Evolutionary conservation across 2,888 invertebrate genomes (phyloP), one percentile per base, ranked within the genome.

Genomic region (Yponomeuta evonymella): DNA sequence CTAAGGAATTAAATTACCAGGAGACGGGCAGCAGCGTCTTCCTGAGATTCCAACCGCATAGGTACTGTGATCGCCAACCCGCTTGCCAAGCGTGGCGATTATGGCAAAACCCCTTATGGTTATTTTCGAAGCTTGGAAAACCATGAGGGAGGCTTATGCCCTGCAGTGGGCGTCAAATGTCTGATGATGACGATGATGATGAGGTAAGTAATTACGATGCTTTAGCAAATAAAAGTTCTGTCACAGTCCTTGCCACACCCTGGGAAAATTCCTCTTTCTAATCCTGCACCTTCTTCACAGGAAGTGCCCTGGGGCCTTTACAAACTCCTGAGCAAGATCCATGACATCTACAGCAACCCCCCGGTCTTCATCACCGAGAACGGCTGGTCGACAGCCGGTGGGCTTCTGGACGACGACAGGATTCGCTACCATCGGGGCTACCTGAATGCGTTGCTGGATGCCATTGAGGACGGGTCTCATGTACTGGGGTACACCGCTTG

Each of bases 261-360:
- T 5, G 15, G 15, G 15, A 15, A 15, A 58, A 58, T 15, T 5
- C 33, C 33, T 33, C 33, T 33, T 5, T 15, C 51, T 12, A 69
- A 69, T 23, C 23, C 23, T 10, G 58, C 30, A 72, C 48, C 30
- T 69, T 77, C 79, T 69, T 77, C 79, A 0, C 76, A 91, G 93
- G 90, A 93, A 72, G 93, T 93, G 1, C 94, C 95, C 0, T 93
- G 93, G 92, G 95, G 94, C 0, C 91, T 95, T 73, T 81, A 86
- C 73, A 94, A 94, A 74, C 73, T 94, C 0, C 79, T 95, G 0
- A 83, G 88, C 29, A 93, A 93, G 74, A 80, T 94, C 30, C 91
- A 87, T 73, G 76, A 80, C 0, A 77, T 86, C 1, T 94, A 94
- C 76, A 88, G 89, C 65, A 94, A 94, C 79, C 94, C 94, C 0